These are phyloP conservation scores for Neoseiulus cucumeris DNA, from an alignment of 1,140 invertebrate species.

Conservation along the genomic window DNA sequence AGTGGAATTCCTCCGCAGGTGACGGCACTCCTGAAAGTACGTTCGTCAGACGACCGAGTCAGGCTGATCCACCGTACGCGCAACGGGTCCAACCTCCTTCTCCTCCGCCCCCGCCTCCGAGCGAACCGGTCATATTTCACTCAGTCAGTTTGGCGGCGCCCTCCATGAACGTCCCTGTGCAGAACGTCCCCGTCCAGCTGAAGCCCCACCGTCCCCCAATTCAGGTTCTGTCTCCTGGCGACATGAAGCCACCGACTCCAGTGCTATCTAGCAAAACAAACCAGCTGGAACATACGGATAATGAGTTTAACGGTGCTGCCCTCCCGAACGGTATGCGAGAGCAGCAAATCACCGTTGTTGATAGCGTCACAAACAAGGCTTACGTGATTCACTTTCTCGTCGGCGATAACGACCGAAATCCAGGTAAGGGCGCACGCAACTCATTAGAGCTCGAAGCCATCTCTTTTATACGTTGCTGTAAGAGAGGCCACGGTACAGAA, in stretches of 20 bases:
- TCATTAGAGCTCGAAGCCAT: no score
- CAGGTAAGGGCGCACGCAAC: not conserved
- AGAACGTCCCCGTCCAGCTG: no score
- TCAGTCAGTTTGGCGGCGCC: no score
- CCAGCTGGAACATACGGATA: not conserved
- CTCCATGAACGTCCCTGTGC: no score
- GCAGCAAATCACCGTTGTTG: slow-evolving; percentile 3
- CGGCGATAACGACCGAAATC: not conserved
- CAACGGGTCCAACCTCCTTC: not conserved
- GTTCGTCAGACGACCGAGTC: not conserved
- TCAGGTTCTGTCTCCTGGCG: no score
- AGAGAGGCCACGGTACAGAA: no score
- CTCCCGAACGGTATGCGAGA: not conserved
- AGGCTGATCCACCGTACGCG: not conserved
- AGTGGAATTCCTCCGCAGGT: not conserved
- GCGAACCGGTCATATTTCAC: no score
- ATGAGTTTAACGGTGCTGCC: not conserved
- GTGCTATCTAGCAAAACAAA: no score
- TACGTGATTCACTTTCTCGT: slow-evolving; percentile 9
- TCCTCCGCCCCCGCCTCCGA: not conserved
- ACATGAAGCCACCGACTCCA: no score
- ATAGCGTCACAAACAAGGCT: not conserved
- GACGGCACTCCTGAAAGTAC: not conserved
- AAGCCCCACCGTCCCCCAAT: no score
- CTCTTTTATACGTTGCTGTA: no score